Percentiles rank a stretch among this genome's conserved stretches.
These are phyloP conservation scores for Oceanodroma tethys DNA, from an alignment of 2,113 vertebrate species.

Conservation along the genomic window DNA sequence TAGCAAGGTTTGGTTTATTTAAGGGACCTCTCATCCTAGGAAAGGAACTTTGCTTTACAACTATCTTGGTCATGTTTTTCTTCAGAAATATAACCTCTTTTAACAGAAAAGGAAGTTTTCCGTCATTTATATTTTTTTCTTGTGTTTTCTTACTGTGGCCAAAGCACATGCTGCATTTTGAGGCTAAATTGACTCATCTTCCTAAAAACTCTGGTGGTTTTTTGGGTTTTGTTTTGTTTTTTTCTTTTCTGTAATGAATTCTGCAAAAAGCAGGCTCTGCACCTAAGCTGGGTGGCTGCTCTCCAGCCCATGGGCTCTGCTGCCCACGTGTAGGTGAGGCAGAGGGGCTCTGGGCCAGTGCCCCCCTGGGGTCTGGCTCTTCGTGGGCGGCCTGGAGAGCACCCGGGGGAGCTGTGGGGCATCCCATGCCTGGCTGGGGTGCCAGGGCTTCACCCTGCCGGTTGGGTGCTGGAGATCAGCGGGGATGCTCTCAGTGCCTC, in stretches of 20 bases:
- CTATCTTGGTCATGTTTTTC: not conserved
- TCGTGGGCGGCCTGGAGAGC: not conserved
- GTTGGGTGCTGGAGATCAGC: not conserved
- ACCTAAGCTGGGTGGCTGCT: not conserved
- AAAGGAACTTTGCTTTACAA: not conserved
- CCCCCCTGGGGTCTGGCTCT: not conserved
- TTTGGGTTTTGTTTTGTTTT: not conserved
- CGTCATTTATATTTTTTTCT: not conserved
- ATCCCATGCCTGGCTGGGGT: not conserved
- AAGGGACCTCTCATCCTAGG: not conserved
- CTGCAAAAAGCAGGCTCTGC: not conserved
- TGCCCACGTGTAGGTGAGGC: accelerated
- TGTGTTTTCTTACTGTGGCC: not conserved
- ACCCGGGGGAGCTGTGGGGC: not conserved
- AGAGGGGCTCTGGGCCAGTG: not conserved
- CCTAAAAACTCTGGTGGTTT: not conserved
- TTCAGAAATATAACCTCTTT: not conserved
- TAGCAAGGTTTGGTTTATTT: not conserved
- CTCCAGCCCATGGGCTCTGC: not conserved
- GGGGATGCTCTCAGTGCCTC: not conserved
- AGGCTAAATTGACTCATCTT: constrained; percentile 18
- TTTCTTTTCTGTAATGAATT: not conserved
- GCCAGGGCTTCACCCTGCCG: not conserved
- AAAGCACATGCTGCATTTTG: not conserved
- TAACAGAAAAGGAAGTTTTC: not conserved